These are phyloP conservation scores for Saccostrea cuccullata DNA, from an alignment of 1,140 invertebrate genomes.

Conservation along the genomic window DNA sequence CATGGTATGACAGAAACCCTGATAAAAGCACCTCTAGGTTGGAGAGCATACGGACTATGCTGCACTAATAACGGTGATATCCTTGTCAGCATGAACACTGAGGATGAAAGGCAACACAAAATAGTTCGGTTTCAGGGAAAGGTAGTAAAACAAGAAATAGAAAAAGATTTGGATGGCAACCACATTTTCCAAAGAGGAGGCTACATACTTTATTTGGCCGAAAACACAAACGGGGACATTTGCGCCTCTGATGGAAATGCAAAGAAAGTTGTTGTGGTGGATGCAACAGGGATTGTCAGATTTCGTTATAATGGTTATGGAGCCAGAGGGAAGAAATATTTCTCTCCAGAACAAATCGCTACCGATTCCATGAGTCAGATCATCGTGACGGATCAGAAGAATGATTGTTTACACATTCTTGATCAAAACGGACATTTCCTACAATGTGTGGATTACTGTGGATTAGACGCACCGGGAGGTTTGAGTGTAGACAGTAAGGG, in stretches of 20 bases:
- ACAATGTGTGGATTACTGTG: too few species aligned
- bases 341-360: too few species aligned
- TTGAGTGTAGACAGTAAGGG: too few species aligned
- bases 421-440: too few species aligned
- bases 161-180: neutral
- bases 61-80: neutral
- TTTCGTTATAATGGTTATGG: neutral
- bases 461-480: too few species aligned
- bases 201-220: neutral
- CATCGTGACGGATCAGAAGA: too few species aligned
- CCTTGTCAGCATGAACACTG: neutral
- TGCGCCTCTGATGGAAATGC: neutral
- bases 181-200: neutral
- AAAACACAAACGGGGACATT: slow-evolving; percentile 10
- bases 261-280: neutral
- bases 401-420: too few species aligned
- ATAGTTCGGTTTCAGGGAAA: neutral
- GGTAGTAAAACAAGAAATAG: neutral
- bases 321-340: too few species aligned
- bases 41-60: neutral
- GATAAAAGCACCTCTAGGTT: neutral
- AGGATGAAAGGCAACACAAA: neutral
- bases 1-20: neutral
- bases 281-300: neutral
- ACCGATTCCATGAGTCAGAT: too few species aligned